phyloP scores from a whole-genome alignment of 2,797 vertebrate species.

The Centroberyx gerrardi region DNA sequence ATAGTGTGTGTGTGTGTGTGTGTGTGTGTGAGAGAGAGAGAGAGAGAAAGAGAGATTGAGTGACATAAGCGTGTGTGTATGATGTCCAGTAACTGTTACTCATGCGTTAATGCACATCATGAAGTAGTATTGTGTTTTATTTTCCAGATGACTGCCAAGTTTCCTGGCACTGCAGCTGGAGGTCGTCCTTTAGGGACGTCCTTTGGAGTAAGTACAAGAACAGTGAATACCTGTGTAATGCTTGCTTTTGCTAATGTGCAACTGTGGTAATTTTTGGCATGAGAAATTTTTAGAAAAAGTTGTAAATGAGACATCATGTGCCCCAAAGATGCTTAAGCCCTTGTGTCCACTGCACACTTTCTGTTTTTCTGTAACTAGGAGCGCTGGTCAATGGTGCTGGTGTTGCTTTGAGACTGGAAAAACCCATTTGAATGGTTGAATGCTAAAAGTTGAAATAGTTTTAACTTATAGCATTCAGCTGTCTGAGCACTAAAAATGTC shows the following conservation, averaged over 20 bases:
- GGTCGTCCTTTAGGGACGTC: slow-evolving; percentile 90
- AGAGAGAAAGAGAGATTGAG: no score
- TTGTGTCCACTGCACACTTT: not conserved
- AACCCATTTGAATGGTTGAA: no score
- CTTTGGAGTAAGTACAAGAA: slow-evolving; percentile 87
- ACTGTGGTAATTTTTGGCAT: not conserved
- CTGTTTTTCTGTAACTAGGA: no score
- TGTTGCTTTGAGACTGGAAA: no score
- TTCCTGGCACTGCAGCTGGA: slow-evolving; percentile 89
- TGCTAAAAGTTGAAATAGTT: no score
- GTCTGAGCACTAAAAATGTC: no score
- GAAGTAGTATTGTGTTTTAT: not conserved
- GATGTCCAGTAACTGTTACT: no score
- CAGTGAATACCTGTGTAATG: not conserved
- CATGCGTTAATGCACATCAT: not conserved
- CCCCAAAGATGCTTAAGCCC: not conserved
- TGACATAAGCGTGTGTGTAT: no score
- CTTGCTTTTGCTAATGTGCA: not conserved
- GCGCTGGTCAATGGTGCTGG: no score
- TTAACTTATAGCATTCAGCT: no score
- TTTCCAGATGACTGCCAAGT: slow-evolving; percentile 93
- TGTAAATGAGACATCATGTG: not conserved
- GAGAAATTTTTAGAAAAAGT: not conserved
- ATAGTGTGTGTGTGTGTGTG: no score
- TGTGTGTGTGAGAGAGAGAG: no score